Base-by-base conservation (phyloP, 2,113 vertebrate genomes). In the Corvus hawaiiensis region DNA sequence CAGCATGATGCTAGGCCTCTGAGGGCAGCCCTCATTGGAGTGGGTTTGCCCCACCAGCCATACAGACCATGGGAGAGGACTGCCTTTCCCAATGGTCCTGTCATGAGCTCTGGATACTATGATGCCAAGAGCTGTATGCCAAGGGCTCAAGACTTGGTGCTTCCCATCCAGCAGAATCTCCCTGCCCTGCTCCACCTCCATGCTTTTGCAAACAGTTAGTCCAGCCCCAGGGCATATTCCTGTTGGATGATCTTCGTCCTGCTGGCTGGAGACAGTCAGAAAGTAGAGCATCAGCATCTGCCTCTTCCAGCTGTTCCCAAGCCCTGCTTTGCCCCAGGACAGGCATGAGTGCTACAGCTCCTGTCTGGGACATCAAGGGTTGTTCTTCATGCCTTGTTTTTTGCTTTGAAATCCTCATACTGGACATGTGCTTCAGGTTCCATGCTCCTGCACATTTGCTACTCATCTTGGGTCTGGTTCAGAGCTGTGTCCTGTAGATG, bases 111-210 rank as follows among this genome's bases (percentile, higher is more conserved):
- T 48, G 35, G 61, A 33, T 62, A 24, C 54, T 33, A 0, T 30
- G 64, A 63, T 1, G 0, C 30, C 35, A 37, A 59, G 32, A 71
- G 13, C 43, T 84, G 27, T 5, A 0, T 24, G 37, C 11, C 68
- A 51, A 33, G 8, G 20, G 10, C 39, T 71, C 0, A 0, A 59
- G 48, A 7, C 23, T 37, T 58, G n/a, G 16, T 87, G 15, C 37
- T 89, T 39, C 48, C 17, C 46, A 8, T 51, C 43, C 61, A 87
- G 26, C 48, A 78, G 33, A 26, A 27, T 55, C 33, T 71, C 37
- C 10, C 35, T 82, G 43, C 18, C 13, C 33, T 71, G 12, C n/a
- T 66, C 21, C 28, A 67, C 17, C 46, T 63, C 46, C 18, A 3
- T 7, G 17, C 41, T 71, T 69, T 95, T 55, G 56, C 27, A 39